Base-by-base conservation (phyloP, 2,888 invertebrate genomes). In the Erpobdella octoculata region DNA sequence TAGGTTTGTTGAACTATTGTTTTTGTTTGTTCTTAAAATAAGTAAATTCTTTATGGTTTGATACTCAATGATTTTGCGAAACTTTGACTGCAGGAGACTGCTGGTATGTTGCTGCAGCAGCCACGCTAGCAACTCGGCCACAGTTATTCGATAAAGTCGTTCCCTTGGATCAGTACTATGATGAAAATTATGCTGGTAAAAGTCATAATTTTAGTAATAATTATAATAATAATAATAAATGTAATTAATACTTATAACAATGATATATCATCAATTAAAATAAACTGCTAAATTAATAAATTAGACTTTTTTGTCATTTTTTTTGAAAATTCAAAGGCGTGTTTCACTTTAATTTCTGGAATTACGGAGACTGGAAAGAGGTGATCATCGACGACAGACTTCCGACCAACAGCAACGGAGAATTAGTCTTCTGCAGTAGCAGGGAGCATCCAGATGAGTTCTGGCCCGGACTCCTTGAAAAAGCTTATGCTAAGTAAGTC, bases 121-220 rank as follows among this genome's bases (percentile, higher is more conserved):
- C 96, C 15, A 94, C 93, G 84, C 86, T 97, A 31, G 95, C 96
- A 0, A 86, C 94, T 77, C 31, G 59, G 8, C 76, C 78, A 5
- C 89, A 92, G 79, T 86, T 96, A 73, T 95, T 97, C 86, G 90
- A 91, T 85, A 91, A 93, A 86, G 92, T 97, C 73, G 93, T 97
- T 46, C 96, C 96, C 4, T 90, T 91, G 79, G 94, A 96, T 81
- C 97, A 97, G 84, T 88, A 89, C 78, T 97, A 97, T 81, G 78
- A 89, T 53, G 78, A 79, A 31, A 89, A 91, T 77, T 97, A 97
- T 81, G 92, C 93, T 25, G 97, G 96, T 74, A 89, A 92, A 67
- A 15, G 12, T 8, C 36, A 62, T 18, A 36, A 2, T 28, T 35
- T 65, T n/a, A 9, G n/a, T 25, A 65, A 69, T 69, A 64, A 4